Evolutionary conservation across 1,140 invertebrate species (phyloP), one percentile per base, ranked within the genome.

Genomic region (Bombus cullumanus): DNA sequence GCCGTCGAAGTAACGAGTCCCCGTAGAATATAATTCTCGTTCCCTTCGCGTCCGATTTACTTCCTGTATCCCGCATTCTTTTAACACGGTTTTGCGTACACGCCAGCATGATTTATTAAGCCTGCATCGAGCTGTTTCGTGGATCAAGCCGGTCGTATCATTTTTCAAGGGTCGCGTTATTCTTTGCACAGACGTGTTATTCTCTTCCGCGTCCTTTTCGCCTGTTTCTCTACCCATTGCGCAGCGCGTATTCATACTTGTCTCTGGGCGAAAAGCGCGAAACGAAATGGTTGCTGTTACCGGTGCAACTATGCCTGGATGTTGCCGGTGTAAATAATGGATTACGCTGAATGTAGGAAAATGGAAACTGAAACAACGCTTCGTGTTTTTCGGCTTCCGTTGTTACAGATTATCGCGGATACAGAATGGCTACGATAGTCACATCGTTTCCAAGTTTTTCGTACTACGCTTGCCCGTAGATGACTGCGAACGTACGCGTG

Each of bases 1-100:
- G 9, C 4, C 69, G 74, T 76, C 74, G 74, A 76, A 76, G 74
- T 57, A 53, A 76, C 74, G 74, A 59, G 74, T 37, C 47, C 34
- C 74, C 12, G 47, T 57, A 31, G 47, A 57, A 76, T 57, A 59
- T 25, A 53, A 57, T 59, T 76, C 74, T 53, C 47, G 43, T 37
- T 53, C 28, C 68, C 68, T 71, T 71, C 68, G 68, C 22, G 68
- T 39, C 68, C 68, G 68, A 37, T 47, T 47, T 57, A 34, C 31
- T 13, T 53, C 39, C 25, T 31, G 64, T 80, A 66, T 28, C 34
- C 5, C 0, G 64, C 10, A 25, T 62, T 59, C 39, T 73, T 64
- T 43, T 81, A 57, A 64, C 22, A 22, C 25, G 9, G n/a, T 3
- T 43, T 82, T 47, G 25, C 37, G 1, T 18, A 73, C 31, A 5